Conservation (phyloP, 1,140 invertebrate species). For the Elysia chlorotica region DNA sequence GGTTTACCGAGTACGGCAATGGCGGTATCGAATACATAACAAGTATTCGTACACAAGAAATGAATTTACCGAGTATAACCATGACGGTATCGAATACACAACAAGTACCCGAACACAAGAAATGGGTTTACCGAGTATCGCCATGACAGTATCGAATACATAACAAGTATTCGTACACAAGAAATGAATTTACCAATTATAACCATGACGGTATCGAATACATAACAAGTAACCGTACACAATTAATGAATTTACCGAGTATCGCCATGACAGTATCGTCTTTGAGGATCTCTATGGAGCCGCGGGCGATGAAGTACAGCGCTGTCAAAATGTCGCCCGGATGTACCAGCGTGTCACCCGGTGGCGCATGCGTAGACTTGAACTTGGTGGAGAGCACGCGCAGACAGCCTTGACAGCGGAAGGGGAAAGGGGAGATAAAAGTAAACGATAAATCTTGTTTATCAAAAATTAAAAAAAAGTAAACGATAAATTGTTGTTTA, state of each 20-base stretch:
- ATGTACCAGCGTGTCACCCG: conserved; percentile 59
- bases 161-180: too few relatives aligned
- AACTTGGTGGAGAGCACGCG: conserved; percentile 58
- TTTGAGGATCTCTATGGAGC: conserved; percentile 59
- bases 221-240: too few relatives aligned
- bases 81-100: too few relatives aligned
- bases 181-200: conserved; percentile 58
- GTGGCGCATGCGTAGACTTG: conserved; percentile 59
- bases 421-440: conserved; percentile 12
- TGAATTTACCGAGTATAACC: too few relatives aligned
- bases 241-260: conserved; percentile 55
- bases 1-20: too few relatives aligned
- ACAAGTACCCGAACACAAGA: too few relatives aligned
- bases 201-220: conserved; percentile 57
- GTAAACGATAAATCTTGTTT: background rate
- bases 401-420: conserved; percentile 56
- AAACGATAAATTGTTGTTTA: too few relatives aligned
- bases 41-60: too few relatives aligned
- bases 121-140: conserved; percentile 57
- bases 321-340: conserved; percentile 57
- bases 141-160: conserved; percentile 55
- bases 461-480: too few relatives aligned
- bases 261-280: conserved; percentile 58
- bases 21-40: too few relatives aligned
- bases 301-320: conserved; percentile 60